Evolutionary conservation across 1,140 invertebrate genomes (phyloP), one percentile per base, ranked within the genome.

Genomic region (Cardiocondyla obscurior): DNA sequence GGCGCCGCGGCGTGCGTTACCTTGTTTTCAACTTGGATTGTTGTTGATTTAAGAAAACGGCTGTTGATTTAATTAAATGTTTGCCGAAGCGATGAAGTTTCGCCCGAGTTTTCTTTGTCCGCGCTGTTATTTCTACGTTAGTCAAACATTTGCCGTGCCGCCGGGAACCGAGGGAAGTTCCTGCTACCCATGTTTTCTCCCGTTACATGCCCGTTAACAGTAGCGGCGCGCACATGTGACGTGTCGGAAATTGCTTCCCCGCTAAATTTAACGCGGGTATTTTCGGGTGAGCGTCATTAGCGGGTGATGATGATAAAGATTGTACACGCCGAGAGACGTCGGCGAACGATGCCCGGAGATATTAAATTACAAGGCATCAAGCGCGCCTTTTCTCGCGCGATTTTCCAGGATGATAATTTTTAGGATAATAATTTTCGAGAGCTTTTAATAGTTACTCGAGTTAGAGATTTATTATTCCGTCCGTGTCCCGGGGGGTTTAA

Each of bases 61-160:
- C 44, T 69, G 74, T 79, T 79, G 74, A 79, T 79, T 79, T 79
- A 79, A 79, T 79, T 79, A 79, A 79, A 79, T 79, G 74, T 79
- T 79, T 79, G 74, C 60, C 62, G 46, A 79, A 79, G 62, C 74
- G 74, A 79, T 69, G 62, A 79, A 79, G 74, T 79, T 79, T 79
- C 74, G 74, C 74, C 16, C 25, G 74, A 79, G 62, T 79, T 79
- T 79, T 79, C 74, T 79, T 79, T 79, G 74, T 79, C 74, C 46
- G 49, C 74, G 33, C 33, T 79, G 74, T 79, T 79, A 79, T 79
- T 79, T 79, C 74, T 69, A 67, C 74, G 74, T 79, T 79, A 79
- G 74, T 79, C 74, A 79, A 79, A 79, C 74, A 79, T 79, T 79
- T 69, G 74, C 74, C 55, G 28, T 77, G 14, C 74, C 53, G 53